Base-by-base conservation (phyloP, 2,113 vertebrate species). In the Campylorhamphus procurvoides region DNA sequence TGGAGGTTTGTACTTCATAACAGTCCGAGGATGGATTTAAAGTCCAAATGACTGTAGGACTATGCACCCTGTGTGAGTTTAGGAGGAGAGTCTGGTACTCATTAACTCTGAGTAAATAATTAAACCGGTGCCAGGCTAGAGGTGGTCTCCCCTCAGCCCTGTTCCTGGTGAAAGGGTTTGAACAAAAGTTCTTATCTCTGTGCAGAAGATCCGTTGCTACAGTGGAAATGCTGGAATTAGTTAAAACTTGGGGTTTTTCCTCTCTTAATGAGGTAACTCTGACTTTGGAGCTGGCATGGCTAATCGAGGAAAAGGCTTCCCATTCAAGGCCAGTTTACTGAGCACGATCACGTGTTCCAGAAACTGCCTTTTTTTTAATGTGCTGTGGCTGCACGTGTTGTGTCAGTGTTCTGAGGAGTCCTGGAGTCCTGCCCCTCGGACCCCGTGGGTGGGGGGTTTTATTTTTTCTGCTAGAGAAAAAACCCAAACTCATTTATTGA, bases 41-140 rank as follows among this genome's bases (percentile, higher is more conserved):
- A 92, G 95, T 96, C 90, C 95, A 95, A 42, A 39, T 88, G 81
- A 42, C 55, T 90, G 80, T 2, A 95, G 96, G 92, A 96, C 94
- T 96, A 77, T 97, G 96, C 92, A 95, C 95, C 84, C 89, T 93
- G 93, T 46, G 14, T 60, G 31, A 28, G 81, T 84, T 90, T 92
- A 94, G 95, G 83, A 93, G 84, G 84, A 96, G 67, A 95, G 86
- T 37, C 94, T 93, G 88, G 25, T 92, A 60, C 28, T 97, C 94
- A 96, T 97, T 97, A 97, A 97, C 96, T 78, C 47, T 18, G 40
- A 53, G 97, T 95, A 85, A 97, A 97, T 96, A 90, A 97, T 97
- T 97, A 97, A 97, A 29, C 94, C n/a, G 3, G 66, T 66, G 76
- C 83, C 67, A 66, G 79, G 44, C 71, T 31, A 7, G 89, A 89